These are phyloP conservation scores for Lithophane leautieri DNA, from an alignment of 2,888 invertebrate genomes.

Conservation along the genomic window DNA sequence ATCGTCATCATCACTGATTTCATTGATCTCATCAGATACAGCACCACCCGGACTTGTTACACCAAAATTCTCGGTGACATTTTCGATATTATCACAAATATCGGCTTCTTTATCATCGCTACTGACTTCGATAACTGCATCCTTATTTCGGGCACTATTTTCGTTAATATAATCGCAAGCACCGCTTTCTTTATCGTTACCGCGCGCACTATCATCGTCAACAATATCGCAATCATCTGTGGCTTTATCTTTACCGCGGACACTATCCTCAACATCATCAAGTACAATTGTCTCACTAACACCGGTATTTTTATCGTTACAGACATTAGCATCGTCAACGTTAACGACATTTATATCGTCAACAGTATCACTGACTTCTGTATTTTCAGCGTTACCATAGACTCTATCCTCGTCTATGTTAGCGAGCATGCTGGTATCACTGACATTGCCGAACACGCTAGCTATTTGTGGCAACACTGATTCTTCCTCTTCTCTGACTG, in stretches of 20 bases:
- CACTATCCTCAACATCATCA: conserved; percentile 24
- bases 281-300: not conserved
- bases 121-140: conserved; percentile 11
- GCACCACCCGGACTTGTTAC: not conserved
- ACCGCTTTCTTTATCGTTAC: not conserved
- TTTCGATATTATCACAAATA: not conserved
- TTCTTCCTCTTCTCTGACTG: conserved; percentile 6
- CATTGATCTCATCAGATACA: not conserved
- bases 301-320: not conserved
- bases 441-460: conserved; percentile 66
- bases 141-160: not conserved
- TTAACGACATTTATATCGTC: not conserved
- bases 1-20: conserved; percentile 24
- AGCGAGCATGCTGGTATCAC: conserved; percentile 32
- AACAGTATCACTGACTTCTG: not conserved
- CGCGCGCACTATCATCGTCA: not conserved
- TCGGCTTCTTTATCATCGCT: conserved; percentile 24
- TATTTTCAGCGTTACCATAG: not conserved
- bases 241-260: not conserved
- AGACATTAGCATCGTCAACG: not conserved
- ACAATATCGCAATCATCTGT: not conserved
- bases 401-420: conserved; percentile 12
- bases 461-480: conserved; percentile 66
- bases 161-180: not conserved
- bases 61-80: conserved; percentile 4